A percentile compares a stretch with the other conserved stretches of the same genome.
Evolutionary conservation across 2,888 invertebrate genomes (phyloP).

Genomic region (Pterobdella sp.): DNA sequence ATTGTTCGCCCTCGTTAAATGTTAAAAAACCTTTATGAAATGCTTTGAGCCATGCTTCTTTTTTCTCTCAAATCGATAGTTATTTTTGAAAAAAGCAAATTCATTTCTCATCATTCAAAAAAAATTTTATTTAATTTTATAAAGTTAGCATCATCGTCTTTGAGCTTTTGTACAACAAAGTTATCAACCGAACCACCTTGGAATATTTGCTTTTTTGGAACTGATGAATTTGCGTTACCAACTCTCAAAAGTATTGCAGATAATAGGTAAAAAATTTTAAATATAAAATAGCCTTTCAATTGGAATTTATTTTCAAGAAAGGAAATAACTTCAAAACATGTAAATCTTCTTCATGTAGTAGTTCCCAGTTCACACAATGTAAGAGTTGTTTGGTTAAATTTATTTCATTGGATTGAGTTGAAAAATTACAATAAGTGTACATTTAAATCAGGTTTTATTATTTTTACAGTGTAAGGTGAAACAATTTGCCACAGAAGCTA

Average conservation of each 20-base stretch:
- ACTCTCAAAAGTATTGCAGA: constrained; percentile 64
- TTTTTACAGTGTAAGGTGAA: constrained; percentile 55
- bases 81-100: too few species aligned
- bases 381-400: background rate
- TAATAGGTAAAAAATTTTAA: constrained; percentile 58
- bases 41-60: too few species aligned
- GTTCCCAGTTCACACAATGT: constrained; percentile 11
- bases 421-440: constrained; percentile 12
- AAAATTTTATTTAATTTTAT: too few species aligned
- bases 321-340: constrained; percentile 15
- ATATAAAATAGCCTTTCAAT: background rate
- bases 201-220: constrained; percentile 75
- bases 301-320: background rate
- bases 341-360: constrained; percentile 26
- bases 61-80: too few species aligned
- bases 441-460: constrained; percentile 1
- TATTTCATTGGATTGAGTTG: too few species aligned
- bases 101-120: too few species aligned
- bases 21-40: too few species aligned
- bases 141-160: too few species aligned
- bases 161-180: too few species aligned
- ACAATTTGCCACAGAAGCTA: constrained; percentile 61
- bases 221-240: constrained; percentile 70
- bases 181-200: constrained; percentile 52
- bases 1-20: too few species aligned